A percentile compares a stretch with the other conserved stretches of the same genome.
These are phyloP conservation scores for Pseudopleuronectes americanus DNA, from an alignment of 2,797 vertebrate genomes.

Conservation along the genomic window DNA sequence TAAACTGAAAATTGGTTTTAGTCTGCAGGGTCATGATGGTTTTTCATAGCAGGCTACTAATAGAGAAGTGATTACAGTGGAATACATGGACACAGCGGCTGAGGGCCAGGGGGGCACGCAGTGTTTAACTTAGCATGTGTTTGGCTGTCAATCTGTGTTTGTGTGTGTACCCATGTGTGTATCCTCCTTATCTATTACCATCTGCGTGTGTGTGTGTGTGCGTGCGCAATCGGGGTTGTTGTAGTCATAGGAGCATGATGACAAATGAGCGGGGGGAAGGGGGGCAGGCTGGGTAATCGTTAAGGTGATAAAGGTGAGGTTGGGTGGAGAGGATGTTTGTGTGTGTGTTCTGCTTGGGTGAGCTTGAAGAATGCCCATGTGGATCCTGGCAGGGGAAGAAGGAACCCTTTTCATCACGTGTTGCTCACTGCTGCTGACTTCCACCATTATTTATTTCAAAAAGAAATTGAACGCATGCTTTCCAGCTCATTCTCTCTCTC, in stretches of 20 bases:
- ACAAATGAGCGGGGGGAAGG: slow-evolving; percentile 58
- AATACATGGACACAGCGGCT: slow-evolving; percentile 53
- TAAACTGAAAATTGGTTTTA: background rate
- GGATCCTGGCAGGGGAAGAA: slow-evolving; percentile 70
- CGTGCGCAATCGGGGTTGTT: slow-evolving; percentile 49
- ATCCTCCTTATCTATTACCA: slow-evolving; percentile 59
- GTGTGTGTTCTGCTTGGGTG: slow-evolving; percentile 80
- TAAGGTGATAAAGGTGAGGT: slow-evolving; percentile 69
- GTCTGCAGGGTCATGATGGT: background rate
- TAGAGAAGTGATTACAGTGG: slow-evolving; percentile 33
- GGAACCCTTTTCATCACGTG: slow-evolving; percentile 78
- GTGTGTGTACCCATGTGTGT: slow-evolving; percentile 51
- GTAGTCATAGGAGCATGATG: slow-evolving; percentile 75
- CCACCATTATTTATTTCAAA: slow-evolving; percentile 50
- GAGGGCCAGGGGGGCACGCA: slow-evolving; percentile 25
- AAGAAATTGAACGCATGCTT: slow-evolving; percentile 52
- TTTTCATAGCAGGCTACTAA: background rate
- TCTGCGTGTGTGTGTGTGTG: slow-evolving; percentile 34
- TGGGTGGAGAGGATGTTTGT: slow-evolving; percentile 36
- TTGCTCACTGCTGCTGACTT: slow-evolving; percentile 47
- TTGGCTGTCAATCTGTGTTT: slow-evolving; percentile 43
- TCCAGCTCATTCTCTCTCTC: slow-evolving; percentile 50
- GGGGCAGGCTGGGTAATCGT: too few species aligned
- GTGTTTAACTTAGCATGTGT: slow-evolving; percentile 55
- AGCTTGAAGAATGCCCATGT: slow-evolving; percentile 82